Base-by-base conservation (phyloP, 1,140 invertebrate genomes). In the Lepidotrigona ventralis region DNA sequence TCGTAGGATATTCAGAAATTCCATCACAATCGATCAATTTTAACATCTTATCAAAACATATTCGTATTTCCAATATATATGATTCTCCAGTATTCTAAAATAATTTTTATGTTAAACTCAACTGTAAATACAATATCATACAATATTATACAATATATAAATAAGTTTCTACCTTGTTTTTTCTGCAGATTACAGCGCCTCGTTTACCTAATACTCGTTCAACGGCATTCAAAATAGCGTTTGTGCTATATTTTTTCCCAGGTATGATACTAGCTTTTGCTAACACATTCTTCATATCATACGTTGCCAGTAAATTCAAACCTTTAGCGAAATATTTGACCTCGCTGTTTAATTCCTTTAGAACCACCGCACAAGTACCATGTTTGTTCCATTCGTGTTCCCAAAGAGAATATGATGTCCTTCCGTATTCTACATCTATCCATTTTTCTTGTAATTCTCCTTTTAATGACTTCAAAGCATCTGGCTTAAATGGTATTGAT, bases 331-430 rank as follows among this genome's bases (percentile, higher is more conserved):
- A 98, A 91, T 97, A 98, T 90, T 97, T 97, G 0, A 95, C 89
- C 90, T 98, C 96, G 12, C 94, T 95, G 86, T 96, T 95, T 1
- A 98, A 90, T 14, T 89, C 69, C n/a, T 95, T 92, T 4, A 97
- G 83, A 14, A 91, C 87, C 1, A 95, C 94, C 23, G 97, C 97
- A 90, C 97, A 98, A 1, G 97, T 97, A 0, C 97, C 97, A 91
- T 98, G 97, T 90, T 98, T 98, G 1, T 94, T 91, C 97, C 97
- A 98, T 91, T 98, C 97, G 83, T 98, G 97, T 83, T 96, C 94
- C 97, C 97, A 98, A 14, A 98, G 95, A 14, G 95, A 94, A 87
- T 96, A 95, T 19, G 93, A 90, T 58, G 94, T 92, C 3, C 93
- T 95, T 91, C 95, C 94, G 84, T 95, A 95, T 90, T 97, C 95